These are phyloP conservation scores for Spicauda simplicius DNA, from an alignment of 2,888 invertebrate genomes.

Conservation along the genomic window DNA sequence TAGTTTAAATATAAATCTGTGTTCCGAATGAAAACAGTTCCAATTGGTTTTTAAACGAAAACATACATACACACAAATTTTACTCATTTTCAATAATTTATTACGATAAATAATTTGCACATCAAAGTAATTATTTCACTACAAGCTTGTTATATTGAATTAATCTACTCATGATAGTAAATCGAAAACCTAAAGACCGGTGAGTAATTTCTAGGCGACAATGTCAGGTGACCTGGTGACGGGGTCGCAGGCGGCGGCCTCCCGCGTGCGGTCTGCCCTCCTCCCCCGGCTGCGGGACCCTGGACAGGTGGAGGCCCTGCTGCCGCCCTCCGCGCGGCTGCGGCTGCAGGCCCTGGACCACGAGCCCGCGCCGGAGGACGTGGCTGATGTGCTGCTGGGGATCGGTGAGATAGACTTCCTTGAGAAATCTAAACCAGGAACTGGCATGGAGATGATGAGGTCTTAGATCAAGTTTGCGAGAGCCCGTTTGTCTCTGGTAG, in stretches of 20 bases:
- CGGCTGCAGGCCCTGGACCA: slow-evolving; percentile 57
- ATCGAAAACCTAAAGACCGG: slow-evolving; percentile 18
- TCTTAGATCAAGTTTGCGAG: too few species aligned
- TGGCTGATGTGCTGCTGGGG: slow-evolving; percentile 66
- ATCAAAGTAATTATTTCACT: too few species aligned
- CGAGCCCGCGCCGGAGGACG: slow-evolving; percentile 55
- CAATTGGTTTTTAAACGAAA: too few species aligned
- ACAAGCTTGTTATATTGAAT: too few species aligned
- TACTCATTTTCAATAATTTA: too few species aligned
- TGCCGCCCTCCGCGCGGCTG: slow-evolving; percentile 64
- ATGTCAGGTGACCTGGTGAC: slow-evolving; percentile 91
- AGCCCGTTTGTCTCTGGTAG: too few species aligned
- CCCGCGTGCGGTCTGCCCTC: slow-evolving; percentile 82
- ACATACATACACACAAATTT: too few species aligned
- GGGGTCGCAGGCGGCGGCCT: slow-evolving; percentile 81
- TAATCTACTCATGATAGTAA: background rate
- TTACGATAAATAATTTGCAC: too few species aligned
- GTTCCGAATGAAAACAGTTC: too few species aligned
- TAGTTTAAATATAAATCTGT: too few species aligned
- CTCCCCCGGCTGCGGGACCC: slow-evolving; percentile 50
- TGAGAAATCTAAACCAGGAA: too few species aligned
- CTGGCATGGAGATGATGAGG: too few species aligned
- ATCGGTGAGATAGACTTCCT: slow-evolving; percentile 58
- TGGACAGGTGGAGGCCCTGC: slow-evolving; percentile 50
- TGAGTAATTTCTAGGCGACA: slow-evolving; percentile 75